Evolutionary conservation across 2,797 vertebrate species (phyloP), one percentile per base, ranked within the genome.

Genomic region (Lagocephalus sceleratus): DNA sequence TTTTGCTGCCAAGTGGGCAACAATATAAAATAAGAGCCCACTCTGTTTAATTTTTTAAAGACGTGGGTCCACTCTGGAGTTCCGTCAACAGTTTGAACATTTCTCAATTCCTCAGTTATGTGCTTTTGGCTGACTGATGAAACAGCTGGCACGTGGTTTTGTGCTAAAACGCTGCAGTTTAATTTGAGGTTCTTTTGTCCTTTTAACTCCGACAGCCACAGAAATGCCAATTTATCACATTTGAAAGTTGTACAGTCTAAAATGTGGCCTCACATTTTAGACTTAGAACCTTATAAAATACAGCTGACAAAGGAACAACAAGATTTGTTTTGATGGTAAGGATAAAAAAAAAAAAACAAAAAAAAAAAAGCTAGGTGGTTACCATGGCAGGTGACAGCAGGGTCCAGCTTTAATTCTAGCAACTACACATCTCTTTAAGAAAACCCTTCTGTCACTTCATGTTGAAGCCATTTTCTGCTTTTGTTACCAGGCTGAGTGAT

Each of bases 21-120:
- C 35, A 1, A 44, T 55, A 52, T 44, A 55, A 75, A 65, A 47
- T 48, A 47, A 17, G 38, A 49, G 51, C 47, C 51, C 9, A 26
- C 32, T 38, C 41, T 20, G 7, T 41, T 60, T 66, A 66, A 46
- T 49, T 58, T 71, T 63, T 51, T 47, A 49, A 70, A 63, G 75
- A 61, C 47, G 53, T 58, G 48, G 47, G 66, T 77, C 66, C 67
- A 52, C 25, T 19, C 38, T 3, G 15, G 21, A 8, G 32, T 42
- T 60, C 49, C 57, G 50, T 60, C 50, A 73, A 55, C 56, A 61
- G 51, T 41, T 60, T 62, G 60, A 51, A 57, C 20, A 43, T 63
- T 71, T 10, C 40, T 42, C 40, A 17, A 1, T 61, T 35, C 32
- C 16, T 54, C 57, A 59, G 47, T 59, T 44, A 53, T 48, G 35